Base-by-base conservation (phyloP, 2,888 invertebrate species). In the Ferrisia virgata region DNA sequence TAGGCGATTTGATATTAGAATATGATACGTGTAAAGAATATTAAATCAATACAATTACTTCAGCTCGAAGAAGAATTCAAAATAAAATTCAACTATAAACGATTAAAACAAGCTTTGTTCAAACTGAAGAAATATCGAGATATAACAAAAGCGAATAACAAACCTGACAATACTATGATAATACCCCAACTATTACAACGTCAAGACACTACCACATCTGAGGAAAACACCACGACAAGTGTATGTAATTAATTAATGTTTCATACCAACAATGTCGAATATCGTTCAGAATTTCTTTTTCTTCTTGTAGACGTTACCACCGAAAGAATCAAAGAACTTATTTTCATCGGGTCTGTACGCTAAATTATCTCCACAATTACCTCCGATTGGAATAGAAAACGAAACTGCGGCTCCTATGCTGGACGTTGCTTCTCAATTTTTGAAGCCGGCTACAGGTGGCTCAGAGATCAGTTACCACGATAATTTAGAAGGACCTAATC, bases 401-500 rank as follows among this genome's bases (percentile, higher is more conserved):
- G 82, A 64, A 64, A 82, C 82, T 13, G 82, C 82, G 6, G 13
- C 69, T 33, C 64, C 64, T 0, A 33, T 69, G 25, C 9, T 82
- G 13, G 82, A 82, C 18, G 64, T 82, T n/a, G 64, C 82, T 2
- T 58, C 82, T 13, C 58, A 58, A 64, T 39, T 58, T 82, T 13
- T 82, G 25, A 82, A 58, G 22, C 82, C 82, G 11, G 82, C 82
- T 4, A 82, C 82, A 13, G 58, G 82, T 22, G 82, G 82, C 15
- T 82, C 82, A 22, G 82, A 69, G 36, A 82, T 82, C 5, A 82
- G 82, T 39, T 82, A 82, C 39, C 82, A 64, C 36, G 82, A 82
- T 64, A 82, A 82, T 39, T 4, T 82, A n/a, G 82, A 82, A 36
- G 58, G 36, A 31, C 18, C 15, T 25, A 82, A 64, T 64, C 72